Evolutionary conservation across 2,113 vertebrate genomes (phyloP).

Genomic region (Synodontis membranacea): DNA sequence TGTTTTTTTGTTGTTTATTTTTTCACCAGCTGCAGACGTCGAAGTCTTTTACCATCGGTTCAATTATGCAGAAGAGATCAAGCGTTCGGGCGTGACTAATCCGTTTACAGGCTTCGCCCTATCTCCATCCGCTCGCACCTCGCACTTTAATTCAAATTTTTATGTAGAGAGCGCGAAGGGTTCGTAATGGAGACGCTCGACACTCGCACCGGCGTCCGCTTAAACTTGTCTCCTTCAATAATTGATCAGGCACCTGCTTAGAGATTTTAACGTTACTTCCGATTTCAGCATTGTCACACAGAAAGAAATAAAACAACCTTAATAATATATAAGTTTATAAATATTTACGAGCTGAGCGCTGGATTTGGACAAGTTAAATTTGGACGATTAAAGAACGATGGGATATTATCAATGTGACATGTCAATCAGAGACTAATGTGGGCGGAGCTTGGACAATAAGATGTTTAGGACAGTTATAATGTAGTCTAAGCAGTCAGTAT

Average conservation of each 20-base stretch:
- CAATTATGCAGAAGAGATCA: slow-evolving; percentile 54
- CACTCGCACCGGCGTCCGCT: not conserved
- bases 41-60: slow-evolving; percentile 34
- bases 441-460: not conserved
- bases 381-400: not conserved
- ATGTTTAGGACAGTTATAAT: not conserved
- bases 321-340: slow-evolving; percentile 3
- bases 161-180: not conserved
- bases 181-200: not conserved
- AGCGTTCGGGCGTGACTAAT: slow-evolving; percentile 48
- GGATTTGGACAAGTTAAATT: not conserved
- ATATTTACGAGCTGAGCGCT: not conserved
- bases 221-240: slow-evolving; percentile 24
- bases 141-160: not conserved
- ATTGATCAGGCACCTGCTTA: not conserved
- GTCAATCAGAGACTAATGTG: not conserved
- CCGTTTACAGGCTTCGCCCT: slow-evolving; percentile 41
- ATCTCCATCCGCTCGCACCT: slow-evolving; percentile 24
- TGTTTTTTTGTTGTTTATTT: not conserved
- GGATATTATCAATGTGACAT: no score
- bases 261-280: not conserved
- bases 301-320: not conserved
- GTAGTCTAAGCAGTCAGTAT: not conserved
- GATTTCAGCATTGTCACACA: not conserved
- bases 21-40: not conserved